These are phyloP conservation scores for Slavum lentiscoides DNA, from an alignment of 2,888 invertebrate species.

Conservation along the genomic window DNA sequence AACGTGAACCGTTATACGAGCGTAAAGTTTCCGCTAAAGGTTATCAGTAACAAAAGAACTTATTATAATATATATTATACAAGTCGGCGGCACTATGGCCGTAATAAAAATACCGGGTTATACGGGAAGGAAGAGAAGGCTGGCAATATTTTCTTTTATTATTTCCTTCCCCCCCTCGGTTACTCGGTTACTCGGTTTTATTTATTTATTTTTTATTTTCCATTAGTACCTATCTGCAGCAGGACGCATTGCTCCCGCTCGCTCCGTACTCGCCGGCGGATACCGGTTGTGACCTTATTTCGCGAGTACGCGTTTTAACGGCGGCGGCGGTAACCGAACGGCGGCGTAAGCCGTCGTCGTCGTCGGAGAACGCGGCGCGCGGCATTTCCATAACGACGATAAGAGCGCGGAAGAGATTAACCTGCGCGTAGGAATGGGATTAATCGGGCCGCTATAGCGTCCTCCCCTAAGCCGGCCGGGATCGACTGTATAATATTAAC, in stretches of 20 bases:
- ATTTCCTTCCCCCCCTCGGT: not conserved
- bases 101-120: no score
- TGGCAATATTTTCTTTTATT: not conserved
- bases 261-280: no score
- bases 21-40: constrained; percentile 27
- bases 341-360: not conserved
- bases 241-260: no score
- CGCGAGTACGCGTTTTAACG: not conserved
- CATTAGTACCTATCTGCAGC: not conserved
- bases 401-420: not conserved
- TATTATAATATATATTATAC: constrained; percentile 16
- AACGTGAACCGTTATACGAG: not conserved
- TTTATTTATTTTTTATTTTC: not conserved
- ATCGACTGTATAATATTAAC: not conserved
- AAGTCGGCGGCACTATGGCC: no score
- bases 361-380: not conserved
- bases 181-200: not conserved
- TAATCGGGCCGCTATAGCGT: not conserved
- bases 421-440: not conserved
- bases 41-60: not conserved
- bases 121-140: not conserved
- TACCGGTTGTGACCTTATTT: not conserved
- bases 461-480: not conserved
- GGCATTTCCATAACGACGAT: not conserved
- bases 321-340: no score